A percentile compares a stretch with the other conserved stretches of the same genome.
Evolutionary conservation across 2,888 invertebrate species (phyloP).

Genomic region (Platerodrilus igneus): DNA sequence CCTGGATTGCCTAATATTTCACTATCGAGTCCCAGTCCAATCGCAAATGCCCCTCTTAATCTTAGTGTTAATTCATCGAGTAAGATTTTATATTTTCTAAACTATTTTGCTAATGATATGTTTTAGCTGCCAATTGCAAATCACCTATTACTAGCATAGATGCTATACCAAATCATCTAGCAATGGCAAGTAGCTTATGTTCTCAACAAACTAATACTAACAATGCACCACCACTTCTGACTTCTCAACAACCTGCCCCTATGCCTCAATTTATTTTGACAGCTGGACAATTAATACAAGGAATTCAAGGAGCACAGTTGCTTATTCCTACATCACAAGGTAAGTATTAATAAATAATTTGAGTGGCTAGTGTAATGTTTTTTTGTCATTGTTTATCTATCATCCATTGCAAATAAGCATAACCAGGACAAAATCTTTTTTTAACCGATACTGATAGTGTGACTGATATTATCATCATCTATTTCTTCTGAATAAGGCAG

Average conservation of each 20-base stretch:
- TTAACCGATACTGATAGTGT: too few relatives aligned
- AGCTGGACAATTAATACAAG: conserved; percentile 86
- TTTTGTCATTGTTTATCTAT: too few relatives aligned
- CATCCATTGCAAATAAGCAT: too few relatives aligned
- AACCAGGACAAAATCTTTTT: too few relatives aligned
- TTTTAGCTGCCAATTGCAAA: conserved; percentile 10
- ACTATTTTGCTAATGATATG: not conserved
- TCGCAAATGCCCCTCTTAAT: conserved; percentile 76
- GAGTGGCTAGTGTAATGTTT: too few relatives aligned
- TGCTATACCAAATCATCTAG: conserved; percentile 24
- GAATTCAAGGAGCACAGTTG: conserved; percentile 89
- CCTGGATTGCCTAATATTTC: conserved; percentile 60
- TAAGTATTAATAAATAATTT: conserved; percentile 41
- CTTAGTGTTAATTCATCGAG: conserved; percentile 63
- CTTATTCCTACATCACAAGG: conserved; percentile 95
- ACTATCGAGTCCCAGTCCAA: conserved; percentile 52
- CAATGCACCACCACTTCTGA: conserved; percentile 52
- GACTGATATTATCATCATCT: too few relatives aligned
- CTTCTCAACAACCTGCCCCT: conserved; percentile 58
- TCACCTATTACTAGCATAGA: conserved; percentile 20
- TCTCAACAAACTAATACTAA: conserved; percentile 52
- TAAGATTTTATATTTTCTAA: conserved; percentile 4
- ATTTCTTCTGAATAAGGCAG: too few relatives aligned
- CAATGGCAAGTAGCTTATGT: conserved; percentile 27
- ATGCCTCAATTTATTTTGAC: conserved; percentile 91